A percentile compares a stretch with the other conserved stretches of the same genome.
phyloP scores from a whole-genome alignment of 1,140 invertebrate species.

The Yoshiicerus persimilis region DNA sequence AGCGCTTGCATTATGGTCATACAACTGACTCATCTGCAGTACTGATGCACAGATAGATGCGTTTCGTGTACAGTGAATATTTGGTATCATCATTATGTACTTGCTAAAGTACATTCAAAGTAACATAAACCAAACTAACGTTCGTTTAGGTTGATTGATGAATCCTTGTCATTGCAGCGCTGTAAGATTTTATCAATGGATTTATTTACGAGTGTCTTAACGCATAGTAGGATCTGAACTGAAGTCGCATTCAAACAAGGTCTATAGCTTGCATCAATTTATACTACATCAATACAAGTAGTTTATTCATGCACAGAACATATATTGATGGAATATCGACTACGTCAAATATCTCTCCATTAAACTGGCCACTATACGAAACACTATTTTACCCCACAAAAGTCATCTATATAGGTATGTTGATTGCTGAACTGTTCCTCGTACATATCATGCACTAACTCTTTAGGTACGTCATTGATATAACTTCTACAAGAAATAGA shows the following conservation, averaged over 20 bases:
- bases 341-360: too few species aligned
- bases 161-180: slow-evolving; percentile 20
- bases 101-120: not conserved
- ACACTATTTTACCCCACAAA: too few species aligned
- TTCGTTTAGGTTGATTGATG: slow-evolving; percentile 7
- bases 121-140: not conserved
- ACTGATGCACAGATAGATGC: not conserved
- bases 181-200: slow-evolving; percentile 23
- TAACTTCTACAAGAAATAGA: not conserved
- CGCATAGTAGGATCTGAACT: not conserved
- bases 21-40: not conserved
- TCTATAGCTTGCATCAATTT: not conserved
- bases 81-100: not conserved
- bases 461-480: not conserved
- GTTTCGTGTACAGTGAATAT: not conserved
- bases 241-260: not conserved
- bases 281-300: not conserved
- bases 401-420: too few species aligned
- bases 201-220: slow-evolving; percentile 26
- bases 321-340: too few species aligned
- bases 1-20: not conserved
- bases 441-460: too few species aligned
- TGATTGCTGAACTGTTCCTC: too few species aligned
- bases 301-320: too few species aligned
- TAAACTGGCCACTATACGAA: too few species aligned